Percentiles rank a stretch among this genome's conserved stretches.
phyloP scores from a whole-genome alignment of 2,888 invertebrate genomes.

The Cenopis cana region DNA sequence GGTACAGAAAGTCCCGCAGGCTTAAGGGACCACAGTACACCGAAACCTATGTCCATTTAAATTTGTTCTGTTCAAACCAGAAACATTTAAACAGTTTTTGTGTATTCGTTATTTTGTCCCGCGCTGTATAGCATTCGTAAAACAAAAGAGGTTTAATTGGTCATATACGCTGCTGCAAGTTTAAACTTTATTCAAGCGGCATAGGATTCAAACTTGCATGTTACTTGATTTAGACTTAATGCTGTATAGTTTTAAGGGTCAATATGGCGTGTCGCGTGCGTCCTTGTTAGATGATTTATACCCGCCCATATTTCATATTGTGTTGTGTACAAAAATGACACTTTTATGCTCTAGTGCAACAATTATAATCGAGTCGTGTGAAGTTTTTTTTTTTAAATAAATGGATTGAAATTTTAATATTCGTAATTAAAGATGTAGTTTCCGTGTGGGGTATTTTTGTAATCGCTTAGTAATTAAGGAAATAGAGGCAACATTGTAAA shows the following conservation, averaged over 20 bases:
- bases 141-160: slow-evolving; percentile 24
- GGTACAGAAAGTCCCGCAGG: slow-evolving; percentile 23
- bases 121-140: slow-evolving; percentile 21
- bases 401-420: slow-evolving; percentile 30
- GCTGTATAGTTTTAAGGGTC: neutral
- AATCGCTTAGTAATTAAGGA: neutral
- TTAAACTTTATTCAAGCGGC: neutral
- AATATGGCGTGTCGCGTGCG: slow-evolving; percentile 37
- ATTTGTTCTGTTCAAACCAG: slow-evolving; percentile 37
- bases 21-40: slow-evolving; percentile 30
- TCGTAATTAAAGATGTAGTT: slow-evolving; percentile 21
- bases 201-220: slow-evolving; percentile 1
- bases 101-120: slow-evolving; percentile 37
- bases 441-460: neutral
- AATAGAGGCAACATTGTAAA: neutral
- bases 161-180: neutral
- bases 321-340: slow-evolving; percentile 43
- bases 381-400: slow-evolving; percentile 23
- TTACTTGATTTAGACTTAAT: neutral
- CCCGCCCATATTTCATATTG: slow-evolving; percentile 37
- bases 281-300: slow-evolving; percentile 41
- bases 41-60: slow-evolving; percentile 38
- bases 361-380: slow-evolving; percentile 38
- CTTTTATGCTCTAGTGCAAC: slow-evolving; percentile 43
- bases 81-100: slow-evolving; percentile 34